Evolutionary conservation across 1,140 invertebrate species (phyloP).

Genomic region (Magallana gigas): DNA sequence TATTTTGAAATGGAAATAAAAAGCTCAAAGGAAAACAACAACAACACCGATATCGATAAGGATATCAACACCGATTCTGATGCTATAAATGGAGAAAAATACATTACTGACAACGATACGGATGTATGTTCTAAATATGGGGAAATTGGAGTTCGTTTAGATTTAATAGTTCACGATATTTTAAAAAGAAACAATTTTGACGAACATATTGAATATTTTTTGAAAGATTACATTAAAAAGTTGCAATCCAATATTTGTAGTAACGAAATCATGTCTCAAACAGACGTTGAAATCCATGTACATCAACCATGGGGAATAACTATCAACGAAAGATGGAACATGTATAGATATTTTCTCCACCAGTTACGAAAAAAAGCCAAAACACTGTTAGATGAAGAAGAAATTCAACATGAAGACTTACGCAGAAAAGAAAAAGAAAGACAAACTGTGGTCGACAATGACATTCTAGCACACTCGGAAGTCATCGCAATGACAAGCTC

Average conservation of each 20-base stretch:
- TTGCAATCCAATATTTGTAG: not conserved
- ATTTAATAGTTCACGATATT: not conserved
- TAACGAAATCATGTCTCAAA: not conserved
- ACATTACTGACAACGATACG: slow-evolving; percentile 42
- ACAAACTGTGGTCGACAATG: slow-evolving; percentile 61
- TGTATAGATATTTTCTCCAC: slow-evolving; percentile 73
- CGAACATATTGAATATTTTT: not conserved
- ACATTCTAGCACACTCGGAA: slow-evolving; percentile 69
- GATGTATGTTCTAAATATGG: slow-evolving; percentile 28
- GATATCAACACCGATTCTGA: slow-evolving; percentile 21
- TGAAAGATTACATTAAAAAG: not conserved
- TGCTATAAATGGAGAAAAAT: slow-evolving; percentile 30
- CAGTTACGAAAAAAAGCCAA: slow-evolving; percentile 50
- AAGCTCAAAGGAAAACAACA: not conserved
- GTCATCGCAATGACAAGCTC: slow-evolving; percentile 77
- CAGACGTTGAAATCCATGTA: slow-evolving; percentile 41
- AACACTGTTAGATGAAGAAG: slow-evolving; percentile 42
- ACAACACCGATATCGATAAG: not conserved
- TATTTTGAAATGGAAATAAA: not conserved
- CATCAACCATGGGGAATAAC: slow-evolving; percentile 64
- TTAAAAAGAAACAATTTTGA: slow-evolving; percentile 33
- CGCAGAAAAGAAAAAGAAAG: slow-evolving; percentile 55
- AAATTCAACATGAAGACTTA: slow-evolving; percentile 46
- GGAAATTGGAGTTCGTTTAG: slow-evolving; percentile 9
- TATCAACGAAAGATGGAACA: slow-evolving; percentile 68